A percentile compares a stretch with the other conserved stretches of the same genome.
Evolutionary conservation across 2,888 invertebrate genomes (phyloP).

Genomic region (Laothoe populi): DNA sequence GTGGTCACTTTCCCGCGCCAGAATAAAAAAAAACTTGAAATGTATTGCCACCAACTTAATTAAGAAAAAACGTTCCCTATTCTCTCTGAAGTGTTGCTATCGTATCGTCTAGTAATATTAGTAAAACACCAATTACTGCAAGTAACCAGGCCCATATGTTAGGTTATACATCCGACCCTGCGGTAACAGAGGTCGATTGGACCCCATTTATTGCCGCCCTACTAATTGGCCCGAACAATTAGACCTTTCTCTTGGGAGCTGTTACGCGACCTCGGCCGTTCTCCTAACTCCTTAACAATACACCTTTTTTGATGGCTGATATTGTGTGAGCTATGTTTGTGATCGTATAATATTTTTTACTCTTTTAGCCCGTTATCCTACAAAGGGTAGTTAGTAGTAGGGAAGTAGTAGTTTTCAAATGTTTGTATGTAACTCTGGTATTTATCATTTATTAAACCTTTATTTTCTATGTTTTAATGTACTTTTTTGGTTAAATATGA

Average conservation of each 20-base stretch:
- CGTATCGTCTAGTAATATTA: no score
- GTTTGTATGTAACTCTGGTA: no score
- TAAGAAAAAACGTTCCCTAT: no score
- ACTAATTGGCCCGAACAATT: conserved; percentile 22
- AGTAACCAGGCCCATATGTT: conserved; percentile 13
- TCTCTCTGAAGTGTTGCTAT: no score
- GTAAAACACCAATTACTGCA: conserved; percentile 10
- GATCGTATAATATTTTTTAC: background rate
- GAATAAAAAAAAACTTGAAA: no score
- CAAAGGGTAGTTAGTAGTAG: no score
- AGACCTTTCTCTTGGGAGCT: background rate
- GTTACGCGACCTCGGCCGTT: conserved; percentile 2
- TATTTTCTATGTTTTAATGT: no score
- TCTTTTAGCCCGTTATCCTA: background rate
- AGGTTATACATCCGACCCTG: background rate
- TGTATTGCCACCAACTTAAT: no score
- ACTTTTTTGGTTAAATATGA: no score
- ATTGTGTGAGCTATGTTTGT: background rate
- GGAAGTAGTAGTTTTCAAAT: no score
- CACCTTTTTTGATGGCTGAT: conserved; percentile 1
- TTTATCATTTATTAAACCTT: no score
- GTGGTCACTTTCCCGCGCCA: no score
- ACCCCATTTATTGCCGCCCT: conserved; percentile 18
- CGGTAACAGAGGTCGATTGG: conserved; percentile 16
- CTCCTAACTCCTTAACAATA: conserved; percentile 11